Conservation (phyloP, 2,797 vertebrate species). For the Sciurus carolinensis region DNA sequence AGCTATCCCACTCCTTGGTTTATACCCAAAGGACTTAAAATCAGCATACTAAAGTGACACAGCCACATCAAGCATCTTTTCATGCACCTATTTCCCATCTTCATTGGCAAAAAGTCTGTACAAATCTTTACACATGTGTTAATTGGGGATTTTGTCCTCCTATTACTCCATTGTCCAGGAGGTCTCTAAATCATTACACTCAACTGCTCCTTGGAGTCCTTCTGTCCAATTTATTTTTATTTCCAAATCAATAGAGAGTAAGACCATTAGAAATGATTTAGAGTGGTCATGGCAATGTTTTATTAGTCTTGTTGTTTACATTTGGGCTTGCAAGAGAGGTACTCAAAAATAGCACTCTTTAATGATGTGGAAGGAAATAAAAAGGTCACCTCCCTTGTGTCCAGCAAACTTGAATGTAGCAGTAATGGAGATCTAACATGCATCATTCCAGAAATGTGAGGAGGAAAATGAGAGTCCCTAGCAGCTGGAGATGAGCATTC, state of each 20-base stretch:
- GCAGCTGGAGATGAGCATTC: neutral
- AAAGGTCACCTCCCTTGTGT: neutral
- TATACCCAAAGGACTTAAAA: too few species aligned
- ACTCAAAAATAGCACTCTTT: neutral
- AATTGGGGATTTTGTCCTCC: neutral
- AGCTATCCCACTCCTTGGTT: too few species aligned
- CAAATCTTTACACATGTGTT: neutral
- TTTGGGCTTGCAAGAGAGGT: slow-evolving; percentile 24
- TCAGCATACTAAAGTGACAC: too few species aligned
- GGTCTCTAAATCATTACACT: slow-evolving; percentile 1
- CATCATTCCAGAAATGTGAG: neutral
- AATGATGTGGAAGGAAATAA: neutral
- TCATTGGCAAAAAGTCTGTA: slow-evolving; percentile 1
- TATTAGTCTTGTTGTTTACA: neutral
- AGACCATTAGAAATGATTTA: slow-evolving; percentile 36
- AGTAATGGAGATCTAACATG: neutral
- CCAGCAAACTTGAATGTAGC: neutral
- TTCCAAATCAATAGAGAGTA: slow-evolving; percentile 48
- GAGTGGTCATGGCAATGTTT: neutral
- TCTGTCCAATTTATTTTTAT: slow-evolving; percentile 48
- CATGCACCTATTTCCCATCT: neutral
- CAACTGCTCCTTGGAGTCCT: neutral
- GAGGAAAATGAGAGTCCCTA: neutral
- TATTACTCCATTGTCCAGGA: neutral
- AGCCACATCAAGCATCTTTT: neutral